phyloP scores from a whole-genome alignment of 2,888 invertebrate species.

The Andrena camellia region DNA sequence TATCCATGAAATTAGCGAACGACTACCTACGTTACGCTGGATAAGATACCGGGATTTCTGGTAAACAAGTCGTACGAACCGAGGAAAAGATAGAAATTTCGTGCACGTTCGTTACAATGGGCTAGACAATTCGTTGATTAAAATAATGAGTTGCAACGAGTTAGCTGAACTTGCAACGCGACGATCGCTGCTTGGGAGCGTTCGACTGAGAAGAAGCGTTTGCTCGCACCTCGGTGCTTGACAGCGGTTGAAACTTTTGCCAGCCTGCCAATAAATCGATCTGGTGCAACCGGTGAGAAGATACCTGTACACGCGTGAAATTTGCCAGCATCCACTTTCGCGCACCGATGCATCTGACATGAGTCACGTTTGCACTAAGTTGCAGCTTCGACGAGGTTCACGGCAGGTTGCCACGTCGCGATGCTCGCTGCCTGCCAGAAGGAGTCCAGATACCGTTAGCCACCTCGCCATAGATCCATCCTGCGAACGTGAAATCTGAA shows the following conservation, averaged over 20 bases:
- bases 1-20: neutral
- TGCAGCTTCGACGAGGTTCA: slow-evolving; percentile 26
- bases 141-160: neutral
- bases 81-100: neutral
- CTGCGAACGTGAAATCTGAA: slow-evolving; percentile 61
- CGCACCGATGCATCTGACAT: slow-evolving; percentile 36
- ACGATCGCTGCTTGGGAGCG: too few relatives aligned
- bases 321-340: slow-evolving; percentile 41
- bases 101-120: too few relatives aligned
- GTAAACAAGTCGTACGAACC: neutral
- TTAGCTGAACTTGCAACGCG: neutral
- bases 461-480: slow-evolving; percentile 48
- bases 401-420: slow-evolving; percentile 10
- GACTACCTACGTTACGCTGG: neutral
- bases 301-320: slow-evolving; percentile 40
- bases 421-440: slow-evolving; percentile 17
- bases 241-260: neutral
- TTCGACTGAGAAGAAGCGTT: neutral
- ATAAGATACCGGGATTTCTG: slow-evolving; percentile 1
- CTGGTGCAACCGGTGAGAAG: slow-evolving; percentile 50
- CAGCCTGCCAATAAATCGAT: slow-evolving; percentile 19
- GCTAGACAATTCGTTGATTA: neutral
- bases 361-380: slow-evolving; percentile 44
- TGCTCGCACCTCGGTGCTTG: neutral
- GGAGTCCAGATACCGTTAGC: slow-evolving; percentile 51